phyloP scores from a whole-genome alignment of 2,113 vertebrate genomes.

The Pterophyllum scalare region DNA sequence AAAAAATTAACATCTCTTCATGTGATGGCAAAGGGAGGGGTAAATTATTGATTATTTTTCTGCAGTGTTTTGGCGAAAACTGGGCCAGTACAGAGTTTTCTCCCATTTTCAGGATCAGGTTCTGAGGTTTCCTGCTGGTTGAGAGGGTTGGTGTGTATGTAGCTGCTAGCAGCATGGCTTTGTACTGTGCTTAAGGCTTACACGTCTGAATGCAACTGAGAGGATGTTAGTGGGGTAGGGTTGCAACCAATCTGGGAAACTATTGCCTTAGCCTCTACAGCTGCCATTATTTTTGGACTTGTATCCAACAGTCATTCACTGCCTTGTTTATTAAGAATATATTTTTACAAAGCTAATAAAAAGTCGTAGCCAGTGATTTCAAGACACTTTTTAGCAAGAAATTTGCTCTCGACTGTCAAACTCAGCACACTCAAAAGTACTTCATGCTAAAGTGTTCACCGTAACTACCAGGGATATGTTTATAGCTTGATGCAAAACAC shows the following conservation, averaged over 20 bases:
- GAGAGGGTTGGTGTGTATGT: not conserved
- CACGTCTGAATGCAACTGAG: not conserved
- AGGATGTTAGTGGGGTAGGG: not conserved
- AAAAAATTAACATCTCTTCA: slow-evolving; percentile 11
- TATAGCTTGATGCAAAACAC: not conserved
- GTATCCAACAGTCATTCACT: not conserved
- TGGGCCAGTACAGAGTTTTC: slow-evolving; percentile 23
- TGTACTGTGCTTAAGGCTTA: not conserved
- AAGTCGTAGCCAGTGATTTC: not conserved
- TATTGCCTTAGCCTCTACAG: not conserved
- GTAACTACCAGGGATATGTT: not conserved
- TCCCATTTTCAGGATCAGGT: not conserved
- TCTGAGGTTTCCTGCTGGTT: slow-evolving; percentile 10
- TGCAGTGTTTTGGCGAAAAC: slow-evolving; percentile 28
- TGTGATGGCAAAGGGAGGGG: slow-evolving; percentile 19
- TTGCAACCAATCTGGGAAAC: not conserved
- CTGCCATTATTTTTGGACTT: not conserved
- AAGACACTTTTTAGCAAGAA: not conserved
- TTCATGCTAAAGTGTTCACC: not conserved
- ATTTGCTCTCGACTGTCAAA: not conserved
- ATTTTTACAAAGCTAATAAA: not conserved
- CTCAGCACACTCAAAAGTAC: not conserved
- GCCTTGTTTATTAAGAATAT: not conserved
- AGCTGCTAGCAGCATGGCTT: not conserved
- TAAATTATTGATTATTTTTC: slow-evolving; percentile 57